Evolutionary conservation across 2,113 vertebrate species (phyloP).

Genomic region (Dinomys branickii): DNA sequence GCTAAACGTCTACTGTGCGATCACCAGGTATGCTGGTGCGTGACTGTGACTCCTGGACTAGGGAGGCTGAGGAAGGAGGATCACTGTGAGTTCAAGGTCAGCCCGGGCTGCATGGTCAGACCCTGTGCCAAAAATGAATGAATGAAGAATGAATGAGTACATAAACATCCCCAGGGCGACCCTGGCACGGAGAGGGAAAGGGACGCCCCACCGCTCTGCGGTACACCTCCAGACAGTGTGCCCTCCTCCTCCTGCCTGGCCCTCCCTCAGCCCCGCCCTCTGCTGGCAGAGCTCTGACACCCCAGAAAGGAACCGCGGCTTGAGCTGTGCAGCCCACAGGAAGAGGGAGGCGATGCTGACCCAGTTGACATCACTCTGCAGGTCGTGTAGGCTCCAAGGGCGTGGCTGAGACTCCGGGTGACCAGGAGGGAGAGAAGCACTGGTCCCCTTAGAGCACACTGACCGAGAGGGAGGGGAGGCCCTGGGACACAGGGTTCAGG

Average conservation of each 20-base stretch:
- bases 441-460: background rate
- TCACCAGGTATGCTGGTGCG: too few relatives aligned
- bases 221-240: background rate
- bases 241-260: background rate
- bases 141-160: background rate
- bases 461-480: background rate
- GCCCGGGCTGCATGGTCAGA: background rate
- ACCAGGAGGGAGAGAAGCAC: constrained; percentile 71
- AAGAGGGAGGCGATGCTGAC: background rate
- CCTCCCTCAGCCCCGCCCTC: constrained; percentile 59
- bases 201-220: background rate
- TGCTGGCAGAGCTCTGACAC: constrained; percentile 65
- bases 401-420: too few relatives aligned
- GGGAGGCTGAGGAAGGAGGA: background rate
- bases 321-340: background rate
- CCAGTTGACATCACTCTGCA: background rate
- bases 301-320: constrained; percentile 78
- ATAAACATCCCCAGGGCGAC: background rate
- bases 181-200: background rate
- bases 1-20: background rate
- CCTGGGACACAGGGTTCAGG: background rate
- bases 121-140: background rate
- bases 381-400: too few relatives aligned
- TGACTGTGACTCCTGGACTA: accelerated
- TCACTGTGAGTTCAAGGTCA: background rate